Evolutionary conservation across 2,113 vertebrate species (phyloP).

Genomic region (Coregonus clupeaformis): DNA sequence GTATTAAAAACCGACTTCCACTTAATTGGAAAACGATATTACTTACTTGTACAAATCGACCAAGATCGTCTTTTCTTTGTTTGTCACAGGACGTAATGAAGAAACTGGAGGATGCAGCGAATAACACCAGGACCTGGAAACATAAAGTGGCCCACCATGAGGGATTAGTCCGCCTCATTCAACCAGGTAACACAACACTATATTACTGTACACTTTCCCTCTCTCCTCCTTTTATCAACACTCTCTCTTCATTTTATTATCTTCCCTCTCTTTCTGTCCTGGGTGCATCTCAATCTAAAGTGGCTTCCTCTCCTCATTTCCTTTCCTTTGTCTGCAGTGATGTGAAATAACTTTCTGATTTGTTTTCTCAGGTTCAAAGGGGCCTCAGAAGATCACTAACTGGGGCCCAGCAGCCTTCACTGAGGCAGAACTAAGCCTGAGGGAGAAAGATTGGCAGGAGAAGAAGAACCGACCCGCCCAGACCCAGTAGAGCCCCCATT

Average conservation of each 20-base stretch:
- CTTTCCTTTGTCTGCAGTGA: neutral
- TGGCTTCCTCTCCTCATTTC: neutral
- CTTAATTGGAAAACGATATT: no score
- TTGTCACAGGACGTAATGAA: slow-evolving; percentile 84
- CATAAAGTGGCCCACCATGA: slow-evolving; percentile 95
- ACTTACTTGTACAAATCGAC: no score
- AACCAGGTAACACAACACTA: slow-evolving; percentile 80
- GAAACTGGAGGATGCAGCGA: slow-evolving; percentile 88
- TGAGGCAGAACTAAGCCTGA: slow-evolving; percentile 82
- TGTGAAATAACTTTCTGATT: neutral
- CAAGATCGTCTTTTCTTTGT: slow-evolving; percentile 1
- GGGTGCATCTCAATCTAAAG: no score
- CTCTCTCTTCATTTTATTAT: neutral
- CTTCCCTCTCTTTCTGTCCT: no score
- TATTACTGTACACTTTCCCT: neutral
- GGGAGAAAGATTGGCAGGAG: slow-evolving; percentile 89
- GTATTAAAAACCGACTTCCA: no score
- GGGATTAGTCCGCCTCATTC: slow-evolving; percentile 90
- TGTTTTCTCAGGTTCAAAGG: slow-evolving; percentile 81
- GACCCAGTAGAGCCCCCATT: slow-evolving; percentile 34
- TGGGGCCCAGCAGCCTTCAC: slow-evolving; percentile 94
- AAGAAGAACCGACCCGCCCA: slow-evolving; percentile 75
- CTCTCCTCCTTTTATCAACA: neutral
- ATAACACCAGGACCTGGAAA: slow-evolving; percentile 92
- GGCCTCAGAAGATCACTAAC: slow-evolving; percentile 85